Percentiles rank a stretch among this genome's conserved stretches.
These are phyloP conservation scores for Daphoenositta chrysoptera DNA, from an alignment of 2,113 vertebrate genomes.

Conservation along the genomic window DNA sequence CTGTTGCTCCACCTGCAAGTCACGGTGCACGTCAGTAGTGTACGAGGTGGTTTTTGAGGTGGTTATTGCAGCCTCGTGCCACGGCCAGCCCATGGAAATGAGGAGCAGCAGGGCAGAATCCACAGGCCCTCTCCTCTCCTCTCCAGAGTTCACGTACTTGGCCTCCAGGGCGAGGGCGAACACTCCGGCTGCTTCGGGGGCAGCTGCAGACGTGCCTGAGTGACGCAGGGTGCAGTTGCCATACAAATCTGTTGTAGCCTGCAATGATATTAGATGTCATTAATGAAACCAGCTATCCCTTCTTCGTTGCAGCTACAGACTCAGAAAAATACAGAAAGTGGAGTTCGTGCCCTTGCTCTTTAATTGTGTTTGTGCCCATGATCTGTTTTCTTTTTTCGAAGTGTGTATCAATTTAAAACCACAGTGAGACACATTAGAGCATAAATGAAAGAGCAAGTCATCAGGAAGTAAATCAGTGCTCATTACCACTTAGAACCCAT, in stretches of 20 bases:
- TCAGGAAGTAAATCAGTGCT: not conserved
- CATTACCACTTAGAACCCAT: not conserved
- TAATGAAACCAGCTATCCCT: not conserved
- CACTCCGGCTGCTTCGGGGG: constrained; percentile 95
- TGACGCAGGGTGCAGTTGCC: constrained; percentile 98
- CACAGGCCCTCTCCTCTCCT: not conserved
- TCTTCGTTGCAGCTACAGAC: not conserved
- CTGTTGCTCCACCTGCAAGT: not conserved
- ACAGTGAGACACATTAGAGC: not conserved
- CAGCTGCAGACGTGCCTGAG: constrained; percentile 96
- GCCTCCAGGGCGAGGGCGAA: constrained; percentile 96
- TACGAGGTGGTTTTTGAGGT: not conserved
- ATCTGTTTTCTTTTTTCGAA: not conserved
- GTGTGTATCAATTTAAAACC: not conserved
- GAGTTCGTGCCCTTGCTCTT: not conserved
- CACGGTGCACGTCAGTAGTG: fast-evolving
- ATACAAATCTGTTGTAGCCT: constrained; percentile 98
- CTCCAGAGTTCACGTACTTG: constrained; percentile 78
- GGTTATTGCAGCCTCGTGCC: fast-evolving
- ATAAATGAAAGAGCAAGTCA: not conserved
- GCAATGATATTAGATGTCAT: constrained; percentile 44
- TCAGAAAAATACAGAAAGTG: not conserved
- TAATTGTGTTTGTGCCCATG: not conserved
- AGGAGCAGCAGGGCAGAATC: not conserved
- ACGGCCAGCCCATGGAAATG: not conserved